Evolutionary conservation across 1,140 invertebrate species (phyloP).

Genomic region (Drosophila sechellia): DNA sequence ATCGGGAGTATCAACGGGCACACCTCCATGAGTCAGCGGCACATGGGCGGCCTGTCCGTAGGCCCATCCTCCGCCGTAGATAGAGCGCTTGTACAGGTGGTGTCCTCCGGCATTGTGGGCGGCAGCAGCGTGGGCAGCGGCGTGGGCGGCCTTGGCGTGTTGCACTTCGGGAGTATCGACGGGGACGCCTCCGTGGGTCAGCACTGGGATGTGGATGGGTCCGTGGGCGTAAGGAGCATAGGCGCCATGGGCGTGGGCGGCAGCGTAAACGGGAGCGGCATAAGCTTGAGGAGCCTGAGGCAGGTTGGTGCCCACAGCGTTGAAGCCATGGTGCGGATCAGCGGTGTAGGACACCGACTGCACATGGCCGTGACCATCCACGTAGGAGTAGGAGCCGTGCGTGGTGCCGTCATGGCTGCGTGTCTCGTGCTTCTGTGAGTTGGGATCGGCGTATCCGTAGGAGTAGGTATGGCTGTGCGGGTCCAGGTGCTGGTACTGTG

Average conservation of each 20-base stretch:
- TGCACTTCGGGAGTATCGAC: constrained; percentile 87
- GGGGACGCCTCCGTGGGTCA: constrained; percentile 77
- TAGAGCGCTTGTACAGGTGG: constrained; percentile 82
- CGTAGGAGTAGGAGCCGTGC: constrained; percentile 89
- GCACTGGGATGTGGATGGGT: constrained; percentile 72
- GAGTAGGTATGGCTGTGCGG: constrained; percentile 86
- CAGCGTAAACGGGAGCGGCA: constrained; percentile 61
- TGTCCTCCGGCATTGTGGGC: constrained; percentile 74
- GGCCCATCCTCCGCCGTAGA: constrained; percentile 71
- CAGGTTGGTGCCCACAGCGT: constrained; percentile 88
- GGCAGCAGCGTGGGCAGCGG: constrained; percentile 86
- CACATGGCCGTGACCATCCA: constrained; percentile 88
- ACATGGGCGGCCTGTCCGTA: constrained; percentile 80
- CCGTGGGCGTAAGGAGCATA: constrained; percentile 58
- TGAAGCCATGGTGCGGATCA: constrained; percentile 88
- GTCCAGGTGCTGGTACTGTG: constrained; percentile 87
- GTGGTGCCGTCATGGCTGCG: constrained; percentile 88
- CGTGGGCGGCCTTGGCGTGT: constrained; percentile 86
- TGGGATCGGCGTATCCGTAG: constrained; percentile 89
- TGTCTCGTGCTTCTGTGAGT: constrained; percentile 88
- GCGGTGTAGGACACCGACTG: constrained; percentile 89
- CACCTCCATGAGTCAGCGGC: constrained; percentile 85
- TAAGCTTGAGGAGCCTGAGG: constrained; percentile 84
- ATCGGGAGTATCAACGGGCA: constrained; percentile 88
- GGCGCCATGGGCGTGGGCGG: constrained; percentile 57